phyloP scores from a whole-genome alignment of 2,797 vertebrate species.

The Australoheros facetus region DNA sequence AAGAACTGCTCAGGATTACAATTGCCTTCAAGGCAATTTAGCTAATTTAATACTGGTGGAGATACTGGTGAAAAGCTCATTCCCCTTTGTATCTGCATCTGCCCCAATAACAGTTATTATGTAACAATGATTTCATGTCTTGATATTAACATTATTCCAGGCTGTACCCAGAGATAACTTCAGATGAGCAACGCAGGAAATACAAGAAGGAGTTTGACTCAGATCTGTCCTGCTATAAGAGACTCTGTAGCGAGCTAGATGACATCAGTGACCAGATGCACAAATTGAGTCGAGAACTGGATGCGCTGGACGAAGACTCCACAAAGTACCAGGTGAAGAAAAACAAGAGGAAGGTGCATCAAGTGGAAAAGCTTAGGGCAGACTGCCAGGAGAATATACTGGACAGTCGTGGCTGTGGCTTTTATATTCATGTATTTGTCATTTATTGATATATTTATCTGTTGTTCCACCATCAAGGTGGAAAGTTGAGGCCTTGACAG shows the following conservation, averaged over 20 bases:
- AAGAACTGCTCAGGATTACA: neutral
- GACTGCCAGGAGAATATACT: neutral
- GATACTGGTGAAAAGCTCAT: neutral
- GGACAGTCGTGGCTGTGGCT: neutral
- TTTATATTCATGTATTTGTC: neutral
- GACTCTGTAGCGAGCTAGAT: constrained; percentile 85
- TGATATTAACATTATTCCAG: constrained; percentile 58
- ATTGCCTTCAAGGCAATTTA: neutral
- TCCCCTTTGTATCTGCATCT: neutral
- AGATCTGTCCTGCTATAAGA: constrained; percentile 82
- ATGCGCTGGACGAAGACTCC: constrained; percentile 76
- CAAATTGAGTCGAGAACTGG: constrained; percentile 82
- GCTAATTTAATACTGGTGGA: neutral
- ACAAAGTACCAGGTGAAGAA: constrained; percentile 82
- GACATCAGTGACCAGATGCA: constrained; percentile 83
- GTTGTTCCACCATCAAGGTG: too few relatives aligned
- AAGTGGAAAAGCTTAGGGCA: neutral
- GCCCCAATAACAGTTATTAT: neutral
- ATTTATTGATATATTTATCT: neutral
- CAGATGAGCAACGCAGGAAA: constrained; percentile 76
- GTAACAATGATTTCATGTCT: neutral
- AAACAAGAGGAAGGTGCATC: neutral
- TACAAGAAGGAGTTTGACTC: constrained; percentile 86
- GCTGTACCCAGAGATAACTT: constrained; percentile 83
- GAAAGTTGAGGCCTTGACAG: too few relatives aligned